phyloP scores from a whole-genome alignment of 2,797 vertebrate species.

The Neosilurus hyrtlii region DNA sequence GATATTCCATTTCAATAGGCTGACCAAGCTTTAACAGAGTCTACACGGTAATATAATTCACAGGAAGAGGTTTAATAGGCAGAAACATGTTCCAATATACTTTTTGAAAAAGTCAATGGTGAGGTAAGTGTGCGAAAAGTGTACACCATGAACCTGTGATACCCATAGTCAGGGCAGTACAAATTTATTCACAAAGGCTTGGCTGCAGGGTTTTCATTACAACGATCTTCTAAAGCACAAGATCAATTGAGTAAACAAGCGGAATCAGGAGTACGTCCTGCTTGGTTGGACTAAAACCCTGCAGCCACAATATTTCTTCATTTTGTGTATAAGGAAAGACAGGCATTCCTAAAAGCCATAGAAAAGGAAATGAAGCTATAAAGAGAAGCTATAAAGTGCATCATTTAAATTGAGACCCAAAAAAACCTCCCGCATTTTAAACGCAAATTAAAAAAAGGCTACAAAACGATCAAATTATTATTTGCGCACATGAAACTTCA shows the following conservation, averaged over 20 bases:
- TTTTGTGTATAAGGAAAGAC: neutral
- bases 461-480: no score
- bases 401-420: no score
- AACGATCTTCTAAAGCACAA: neutral
- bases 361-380: no score
- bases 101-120: neutral
- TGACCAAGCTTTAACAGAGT: neutral
- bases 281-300: neutral
- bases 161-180: neutral
- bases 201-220: neutral
- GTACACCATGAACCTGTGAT: neutral
- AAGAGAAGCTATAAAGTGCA: no score
- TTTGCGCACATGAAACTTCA: no score
- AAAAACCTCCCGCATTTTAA: no score
- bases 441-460: no score
- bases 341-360: neutral
- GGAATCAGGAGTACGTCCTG: neutral
- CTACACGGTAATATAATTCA: neutral
- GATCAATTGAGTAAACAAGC: neutral
- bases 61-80: neutral
- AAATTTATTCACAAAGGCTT: no score
- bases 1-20: no score
- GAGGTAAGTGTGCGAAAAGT: neutral
- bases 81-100: neutral
- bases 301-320: neutral